These are phyloP conservation scores for Lota lota DNA, from an alignment of 2,113 vertebrate genomes.

Conservation along the genomic window DNA sequence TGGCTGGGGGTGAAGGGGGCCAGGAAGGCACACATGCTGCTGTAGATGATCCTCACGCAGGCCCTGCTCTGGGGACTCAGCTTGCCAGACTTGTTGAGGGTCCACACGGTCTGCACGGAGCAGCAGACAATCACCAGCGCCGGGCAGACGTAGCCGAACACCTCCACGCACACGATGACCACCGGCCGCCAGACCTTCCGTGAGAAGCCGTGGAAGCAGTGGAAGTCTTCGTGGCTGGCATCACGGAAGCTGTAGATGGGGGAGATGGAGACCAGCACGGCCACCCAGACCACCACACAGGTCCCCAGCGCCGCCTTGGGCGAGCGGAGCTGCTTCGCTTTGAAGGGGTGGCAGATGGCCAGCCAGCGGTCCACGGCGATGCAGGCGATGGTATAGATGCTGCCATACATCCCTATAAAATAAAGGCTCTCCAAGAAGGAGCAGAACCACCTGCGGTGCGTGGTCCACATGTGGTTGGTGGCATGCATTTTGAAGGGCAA, in stretches of 20 bases:
- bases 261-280: slow-evolving; percentile 60
- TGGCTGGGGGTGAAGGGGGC: slow-evolving; percentile 86
- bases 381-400: slow-evolving; percentile 84
- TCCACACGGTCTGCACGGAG: slow-evolving; percentile 71
- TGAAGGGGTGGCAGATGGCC: slow-evolving; percentile 77
- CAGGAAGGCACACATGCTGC: slow-evolving; percentile 81
- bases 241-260: slow-evolving; percentile 64
- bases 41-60: slow-evolving; percentile 77
- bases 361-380: slow-evolving; percentile 87
- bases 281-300: slow-evolving; percentile 77
- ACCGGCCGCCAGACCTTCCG: slow-evolving; percentile 61
- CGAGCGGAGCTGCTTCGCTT: slow-evolving; percentile 73
- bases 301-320: slow-evolving; percentile 55
- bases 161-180: slow-evolving; percentile 73
- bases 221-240: accelerated
- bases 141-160: slow-evolving; percentile 85
- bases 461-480: slow-evolving; percentile 5
- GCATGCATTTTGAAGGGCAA: slow-evolving; percentile 81
- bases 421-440: slow-evolving; percentile 79
- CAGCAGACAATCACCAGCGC: slow-evolving; percentile 75
- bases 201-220: slow-evolving; percentile 82
- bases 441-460: slow-evolving; percentile 57
- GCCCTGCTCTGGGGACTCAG: slow-evolving; percentile 39
- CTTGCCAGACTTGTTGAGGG: slow-evolving; percentile 56
- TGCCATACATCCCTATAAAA: slow-evolving; percentile 84